phyloP scores from a whole-genome alignment of 2,113 vertebrate species.

The Callaeas wilsoni region DNA sequence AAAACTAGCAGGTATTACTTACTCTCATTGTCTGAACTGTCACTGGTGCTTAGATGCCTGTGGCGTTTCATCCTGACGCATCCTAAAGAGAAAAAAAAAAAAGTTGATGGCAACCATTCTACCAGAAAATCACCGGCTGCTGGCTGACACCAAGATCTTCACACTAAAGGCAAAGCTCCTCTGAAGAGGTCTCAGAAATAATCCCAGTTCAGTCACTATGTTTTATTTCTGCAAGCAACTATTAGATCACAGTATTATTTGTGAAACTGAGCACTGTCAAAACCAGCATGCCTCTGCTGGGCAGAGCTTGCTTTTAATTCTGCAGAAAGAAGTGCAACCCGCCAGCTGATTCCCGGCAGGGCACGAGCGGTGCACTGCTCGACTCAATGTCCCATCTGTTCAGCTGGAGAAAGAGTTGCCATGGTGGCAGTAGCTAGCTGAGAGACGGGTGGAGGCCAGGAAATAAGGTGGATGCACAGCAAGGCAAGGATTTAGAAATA shows the following conservation, averaged over 20 bases:
- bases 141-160: neutral
- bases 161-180: neutral
- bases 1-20: constrained; percentile 70
- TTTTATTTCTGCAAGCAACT: neutral
- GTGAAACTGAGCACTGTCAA: neutral
- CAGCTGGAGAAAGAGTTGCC: constrained; percentile 48
- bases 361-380: neutral
- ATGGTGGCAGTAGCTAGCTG: constrained; percentile 25
- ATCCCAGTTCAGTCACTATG: neutral
- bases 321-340: neutral
- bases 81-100: constrained; percentile 75
- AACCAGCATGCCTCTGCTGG: neutral
- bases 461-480: constrained; percentile 5
- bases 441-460: constrained; percentile 3
- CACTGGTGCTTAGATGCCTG: constrained; percentile 92
- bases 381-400: constrained; percentile 45
- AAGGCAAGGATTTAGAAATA: neutral
- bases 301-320: neutral
- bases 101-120: constrained; percentile 24
- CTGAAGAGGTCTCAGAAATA: neutral
- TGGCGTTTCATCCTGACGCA: constrained; percentile 96
- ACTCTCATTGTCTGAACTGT: constrained; percentile 98
- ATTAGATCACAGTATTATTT: neutral
- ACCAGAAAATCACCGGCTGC: constrained; percentile 11
- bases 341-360: constrained; percentile 9